Percentiles rank a stretch among this genome's conserved stretches.
Evolutionary conservation across 2,888 invertebrate genomes (phyloP).

Genomic region (Drosophila histrio): DNA sequence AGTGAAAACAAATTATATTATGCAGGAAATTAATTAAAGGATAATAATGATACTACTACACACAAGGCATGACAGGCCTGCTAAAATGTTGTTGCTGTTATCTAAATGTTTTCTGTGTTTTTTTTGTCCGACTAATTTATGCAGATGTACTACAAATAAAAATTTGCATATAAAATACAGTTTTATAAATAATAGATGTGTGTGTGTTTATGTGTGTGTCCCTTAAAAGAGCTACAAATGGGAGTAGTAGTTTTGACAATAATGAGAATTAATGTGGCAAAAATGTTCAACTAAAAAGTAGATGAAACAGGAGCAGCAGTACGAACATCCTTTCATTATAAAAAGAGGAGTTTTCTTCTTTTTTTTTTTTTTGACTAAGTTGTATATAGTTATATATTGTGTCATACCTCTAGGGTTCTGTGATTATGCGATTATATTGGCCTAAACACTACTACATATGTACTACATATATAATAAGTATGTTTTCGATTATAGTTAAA

Average conservation of each 20-base stretch:
- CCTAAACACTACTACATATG: slow-evolving; percentile 56
- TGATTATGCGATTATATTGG: slow-evolving; percentile 38
- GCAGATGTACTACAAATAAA: slow-evolving; percentile 68
- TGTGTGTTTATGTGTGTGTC: too few species aligned
- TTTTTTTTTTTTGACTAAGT: neutral
- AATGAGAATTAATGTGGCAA: slow-evolving; percentile 47
- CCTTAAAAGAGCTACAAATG: slow-evolving; percentile 43
- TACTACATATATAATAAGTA: slow-evolving; percentile 44
- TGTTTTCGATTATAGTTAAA: slow-evolving; percentile 23
- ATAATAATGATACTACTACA: slow-evolving; percentile 60
- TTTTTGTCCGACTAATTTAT: slow-evolving; percentile 60
- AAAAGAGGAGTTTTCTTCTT: neutral
- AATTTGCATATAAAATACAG: slow-evolving; percentile 72
- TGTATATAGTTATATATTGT: slow-evolving; percentile 25
- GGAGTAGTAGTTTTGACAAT: slow-evolving; percentile 26
- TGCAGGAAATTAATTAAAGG: slow-evolving; percentile 75
- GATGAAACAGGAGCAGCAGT: neutral
- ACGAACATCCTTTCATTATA: neutral
- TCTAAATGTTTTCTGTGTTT: slow-evolving; percentile 59
- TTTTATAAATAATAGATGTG: slow-evolving; percentile 68
- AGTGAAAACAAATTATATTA: slow-evolving; percentile 49
- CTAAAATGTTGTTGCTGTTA: slow-evolving; percentile 60
- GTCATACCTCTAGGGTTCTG: slow-evolving; percentile 51
- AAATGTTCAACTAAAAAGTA: neutral
- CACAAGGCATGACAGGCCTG: slow-evolving; percentile 34